phyloP scores from a whole-genome alignment of 2,113 vertebrate genomes.

The Boulengeromyrus knoepffleri region DNA sequence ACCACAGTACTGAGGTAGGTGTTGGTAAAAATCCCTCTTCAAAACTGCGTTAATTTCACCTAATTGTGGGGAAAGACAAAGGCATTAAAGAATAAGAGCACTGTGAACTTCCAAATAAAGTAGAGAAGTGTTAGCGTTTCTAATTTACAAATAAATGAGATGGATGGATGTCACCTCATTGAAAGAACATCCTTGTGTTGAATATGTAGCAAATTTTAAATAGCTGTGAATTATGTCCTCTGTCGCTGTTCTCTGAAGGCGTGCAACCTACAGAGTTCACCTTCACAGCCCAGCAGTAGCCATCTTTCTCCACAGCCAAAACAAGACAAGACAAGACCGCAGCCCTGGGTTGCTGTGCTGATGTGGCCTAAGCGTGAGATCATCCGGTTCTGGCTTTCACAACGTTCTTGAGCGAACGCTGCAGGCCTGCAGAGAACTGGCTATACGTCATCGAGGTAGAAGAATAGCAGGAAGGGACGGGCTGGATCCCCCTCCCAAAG shows the following conservation, averaged over 20 bases:
- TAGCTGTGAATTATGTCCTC: background rate
- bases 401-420: background rate
- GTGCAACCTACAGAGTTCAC: background rate
- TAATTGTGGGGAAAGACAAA: background rate
- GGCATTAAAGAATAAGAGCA: background rate
- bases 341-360: background rate
- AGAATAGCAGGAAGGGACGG: slow-evolving; percentile 17
- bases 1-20: background rate
- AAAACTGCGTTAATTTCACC: background rate
- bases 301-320: background rate
- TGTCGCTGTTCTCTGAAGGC: background rate
- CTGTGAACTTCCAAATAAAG: background rate
- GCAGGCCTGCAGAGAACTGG: background rate
- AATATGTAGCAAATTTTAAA: background rate
- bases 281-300: background rate
- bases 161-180: background rate
- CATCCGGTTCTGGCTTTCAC: background rate
- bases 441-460: background rate
- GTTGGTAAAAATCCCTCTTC: background rate
- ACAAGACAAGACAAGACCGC: background rate
- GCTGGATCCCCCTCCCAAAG: background rate
- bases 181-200: background rate
- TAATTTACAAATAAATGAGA: background rate
- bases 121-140: background rate
- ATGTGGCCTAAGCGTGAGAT: background rate